phyloP scores from a whole-genome alignment of 1,140 invertebrate species.

The Anadara kagoshimensis region DNA sequence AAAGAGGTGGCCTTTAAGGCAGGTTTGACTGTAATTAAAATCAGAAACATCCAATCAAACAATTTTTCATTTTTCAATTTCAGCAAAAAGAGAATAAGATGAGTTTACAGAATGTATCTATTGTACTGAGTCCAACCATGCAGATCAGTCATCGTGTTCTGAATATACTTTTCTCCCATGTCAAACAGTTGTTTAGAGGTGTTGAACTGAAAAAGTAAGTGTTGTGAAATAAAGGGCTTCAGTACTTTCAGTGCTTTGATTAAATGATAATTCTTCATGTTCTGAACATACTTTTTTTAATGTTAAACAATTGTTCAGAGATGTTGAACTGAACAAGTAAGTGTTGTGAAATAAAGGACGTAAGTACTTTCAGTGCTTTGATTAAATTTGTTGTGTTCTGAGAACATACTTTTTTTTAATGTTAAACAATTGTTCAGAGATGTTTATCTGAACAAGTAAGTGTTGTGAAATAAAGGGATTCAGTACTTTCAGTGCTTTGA shows the following conservation, averaged over 20 bases:
- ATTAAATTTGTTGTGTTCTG: constrained; percentile 81
- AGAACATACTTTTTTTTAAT: constrained; percentile 87
- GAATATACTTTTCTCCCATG: constrained; percentile 86
- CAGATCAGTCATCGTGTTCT: constrained; percentile 91
- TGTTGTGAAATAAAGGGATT: too few species aligned
- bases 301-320: too few species aligned
- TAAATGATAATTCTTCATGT: too few species aligned
- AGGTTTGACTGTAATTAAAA: too few species aligned
- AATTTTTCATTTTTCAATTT: constrained; percentile 69
- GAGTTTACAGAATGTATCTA: constrained; percentile 88
- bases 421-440: constrained; percentile 85
- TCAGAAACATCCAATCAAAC: too few species aligned
- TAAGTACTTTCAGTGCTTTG: too few species aligned
- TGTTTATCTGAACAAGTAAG: constrained; percentile 84
- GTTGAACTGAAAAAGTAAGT: constrained; percentile 84
- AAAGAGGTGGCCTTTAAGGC: too few species aligned
- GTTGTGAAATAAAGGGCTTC: too few species aligned
- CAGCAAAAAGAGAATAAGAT: constrained; percentile 91
- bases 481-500: too few species aligned
- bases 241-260: too few species aligned
- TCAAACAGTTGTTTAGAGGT: constrained; percentile 84
- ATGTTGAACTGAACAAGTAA: constrained; percentile 84
- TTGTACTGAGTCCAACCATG: constrained; percentile 89
- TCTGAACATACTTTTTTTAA: too few species aligned
- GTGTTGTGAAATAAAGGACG: constrained; percentile 21